A percentile compares a stretch with the other conserved stretches of the same genome.
Conservation (phyloP, 30 jellyfish, hydroid and myxozoan genomes). For the Nemopilema nomurai region DNA sequence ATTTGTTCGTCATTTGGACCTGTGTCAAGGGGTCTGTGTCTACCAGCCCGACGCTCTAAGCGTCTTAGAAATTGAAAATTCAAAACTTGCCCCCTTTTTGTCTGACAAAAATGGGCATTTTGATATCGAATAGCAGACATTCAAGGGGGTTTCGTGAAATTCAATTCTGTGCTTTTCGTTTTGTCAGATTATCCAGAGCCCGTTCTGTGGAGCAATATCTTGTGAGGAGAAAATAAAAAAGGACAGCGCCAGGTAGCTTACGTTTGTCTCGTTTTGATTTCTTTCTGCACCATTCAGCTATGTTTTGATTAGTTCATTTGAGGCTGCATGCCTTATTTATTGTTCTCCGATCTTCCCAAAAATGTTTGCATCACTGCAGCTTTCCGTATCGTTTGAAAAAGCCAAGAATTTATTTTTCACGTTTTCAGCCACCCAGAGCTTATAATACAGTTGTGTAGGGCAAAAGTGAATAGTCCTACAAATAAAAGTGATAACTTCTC, state of each 20-base stretch:
- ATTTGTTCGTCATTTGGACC: neutral
- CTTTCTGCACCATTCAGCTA: neutral
- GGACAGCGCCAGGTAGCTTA: conserved; percentile 86
- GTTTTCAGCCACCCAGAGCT: too few relatives aligned
- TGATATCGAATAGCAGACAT: too few relatives aligned
- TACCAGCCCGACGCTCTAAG: too few relatives aligned
- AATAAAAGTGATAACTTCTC: too few relatives aligned
- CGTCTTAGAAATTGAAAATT: neutral
- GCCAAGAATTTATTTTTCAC: too few relatives aligned
- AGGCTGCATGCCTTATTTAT: neutral
- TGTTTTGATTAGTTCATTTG: neutral
- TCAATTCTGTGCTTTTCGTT: neutral
- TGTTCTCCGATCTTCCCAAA: neutral
- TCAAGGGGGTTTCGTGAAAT: too few relatives aligned
- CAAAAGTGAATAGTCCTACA: too few relatives aligned
- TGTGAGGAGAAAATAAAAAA: conserved; percentile 94
- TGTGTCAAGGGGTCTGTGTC: neutral
- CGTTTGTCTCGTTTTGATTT: neutral
- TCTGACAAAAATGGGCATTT: too few relatives aligned
- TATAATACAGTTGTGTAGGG: too few relatives aligned
- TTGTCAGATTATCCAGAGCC: conserved; percentile 84
- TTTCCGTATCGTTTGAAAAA: neutral
- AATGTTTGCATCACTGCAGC: neutral
- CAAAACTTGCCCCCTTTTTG: too few relatives aligned
- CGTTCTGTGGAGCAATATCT: conserved; percentile 92